Evolutionary conservation across 2,888 invertebrate genomes (phyloP).

Genomic region (Blomia tropicalis): DNA sequence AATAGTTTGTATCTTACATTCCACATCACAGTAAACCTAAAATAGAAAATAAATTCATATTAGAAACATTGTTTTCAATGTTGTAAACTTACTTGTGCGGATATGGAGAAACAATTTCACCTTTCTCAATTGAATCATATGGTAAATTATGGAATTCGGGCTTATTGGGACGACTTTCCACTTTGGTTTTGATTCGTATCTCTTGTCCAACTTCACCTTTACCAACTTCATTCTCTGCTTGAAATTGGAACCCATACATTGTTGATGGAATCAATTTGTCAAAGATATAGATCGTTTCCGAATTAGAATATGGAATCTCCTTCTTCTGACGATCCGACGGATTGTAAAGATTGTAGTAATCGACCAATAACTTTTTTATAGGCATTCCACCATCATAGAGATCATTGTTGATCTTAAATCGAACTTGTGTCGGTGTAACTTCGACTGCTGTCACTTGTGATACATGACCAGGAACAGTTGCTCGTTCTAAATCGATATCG

Average conservation of each 20-base stretch:
- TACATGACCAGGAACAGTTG: conserved; percentile 47
- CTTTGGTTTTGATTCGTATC: neutral
- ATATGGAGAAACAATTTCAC: conserved; percentile 8
- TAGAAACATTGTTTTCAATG: neutral
- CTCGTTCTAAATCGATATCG: conserved; percentile 41
- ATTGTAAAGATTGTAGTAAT: conserved; percentile 53
- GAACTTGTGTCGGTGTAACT: conserved; percentile 55
- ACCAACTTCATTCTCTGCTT: conserved; percentile 67
- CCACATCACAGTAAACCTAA: conserved; percentile 8
- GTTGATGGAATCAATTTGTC: conserved; percentile 60
- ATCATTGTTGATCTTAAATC: conserved; percentile 60
- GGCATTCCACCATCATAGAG: conserved; percentile 57
- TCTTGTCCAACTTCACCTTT: conserved; percentile 36
- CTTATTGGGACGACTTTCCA: conserved; percentile 7
- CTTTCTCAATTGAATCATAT: neutral
- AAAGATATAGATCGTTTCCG: conserved; percentile 58
- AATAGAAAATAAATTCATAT: neutral
- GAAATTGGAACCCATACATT: conserved; percentile 63
- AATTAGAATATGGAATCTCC: conserved; percentile 7
- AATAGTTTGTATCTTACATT: neutral
- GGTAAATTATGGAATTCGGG: conserved; percentile 18
- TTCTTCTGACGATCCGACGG: conserved; percentile 44
- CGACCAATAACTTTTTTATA: conserved; percentile 52
- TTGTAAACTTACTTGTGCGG: neutral
- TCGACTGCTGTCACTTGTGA: conserved; percentile 50